These are phyloP conservation scores for Pachyramphus minor DNA, from an alignment of 2,113 vertebrate genomes.

Conservation along the genomic window DNA sequence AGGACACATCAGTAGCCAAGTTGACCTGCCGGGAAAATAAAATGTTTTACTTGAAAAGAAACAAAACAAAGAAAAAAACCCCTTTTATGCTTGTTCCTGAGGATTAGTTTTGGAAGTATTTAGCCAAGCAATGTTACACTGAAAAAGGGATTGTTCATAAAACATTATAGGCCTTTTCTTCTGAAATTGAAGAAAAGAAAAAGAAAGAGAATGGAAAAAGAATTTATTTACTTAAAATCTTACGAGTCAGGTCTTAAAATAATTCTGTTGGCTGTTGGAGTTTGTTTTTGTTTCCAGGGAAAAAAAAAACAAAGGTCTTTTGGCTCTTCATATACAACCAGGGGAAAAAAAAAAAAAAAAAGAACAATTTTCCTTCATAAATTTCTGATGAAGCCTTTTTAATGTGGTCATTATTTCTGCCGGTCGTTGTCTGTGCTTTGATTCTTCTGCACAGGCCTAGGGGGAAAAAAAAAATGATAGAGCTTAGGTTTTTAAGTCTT, in stretches of 20 bases:
- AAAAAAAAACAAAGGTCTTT: background rate
- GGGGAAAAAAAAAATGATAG: background rate
- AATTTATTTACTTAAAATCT: background rate
- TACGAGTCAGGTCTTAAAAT: background rate
- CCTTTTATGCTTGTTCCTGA: background rate
- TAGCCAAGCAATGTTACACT: background rate
- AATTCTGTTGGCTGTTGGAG: background rate
- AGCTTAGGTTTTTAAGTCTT: slow-evolving; percentile 41
- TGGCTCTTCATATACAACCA: background rate
- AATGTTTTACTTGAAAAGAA: background rate
- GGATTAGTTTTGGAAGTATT: background rate
- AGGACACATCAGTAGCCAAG: background rate
- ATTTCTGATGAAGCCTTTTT: slow-evolving; percentile 67
- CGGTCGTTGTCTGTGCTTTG: slow-evolving; percentile 36
- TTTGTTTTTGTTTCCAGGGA: slow-evolving; percentile 24
- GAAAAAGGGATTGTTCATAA: background rate
- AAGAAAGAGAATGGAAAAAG: background rate
- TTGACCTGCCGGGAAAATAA: background rate
- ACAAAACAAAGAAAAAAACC: background rate
- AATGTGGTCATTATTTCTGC: slow-evolving; percentile 52
- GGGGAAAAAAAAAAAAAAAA: background rate
- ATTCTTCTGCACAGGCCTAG: slow-evolving; percentile 23
- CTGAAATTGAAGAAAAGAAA: background rate
- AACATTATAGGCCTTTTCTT: background rate
- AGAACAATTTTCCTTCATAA: slow-evolving; percentile 52